A percentile compares a stretch with the other conserved stretches of the same genome.
Conservation (phyloP, 1,140 invertebrate species). For the Asbolus verrucosus region DNA sequence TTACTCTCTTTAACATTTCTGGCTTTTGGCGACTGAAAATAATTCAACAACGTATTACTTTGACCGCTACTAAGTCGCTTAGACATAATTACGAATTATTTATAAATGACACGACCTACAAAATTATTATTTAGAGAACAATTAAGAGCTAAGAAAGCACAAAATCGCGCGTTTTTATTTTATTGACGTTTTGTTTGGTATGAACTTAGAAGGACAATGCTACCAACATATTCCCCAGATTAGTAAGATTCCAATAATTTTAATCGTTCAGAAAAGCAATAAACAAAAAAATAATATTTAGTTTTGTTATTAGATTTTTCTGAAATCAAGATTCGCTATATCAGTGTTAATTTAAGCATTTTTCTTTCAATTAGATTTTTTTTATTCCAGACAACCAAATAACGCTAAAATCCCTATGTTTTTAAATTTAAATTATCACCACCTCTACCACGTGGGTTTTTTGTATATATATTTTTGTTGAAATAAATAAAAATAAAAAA, state of each 20-base stretch:
- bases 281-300: too few relatives aligned
- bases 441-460: too few relatives aligned
- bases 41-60: slow-evolving; percentile 62
- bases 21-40: slow-evolving; percentile 61
- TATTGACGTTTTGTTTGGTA: background rate
- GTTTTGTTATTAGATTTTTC: too few relatives aligned
- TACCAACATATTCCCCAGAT: background rate
- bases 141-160: background rate
- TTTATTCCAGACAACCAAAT: too few relatives aligned
- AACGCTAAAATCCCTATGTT: too few relatives aligned
- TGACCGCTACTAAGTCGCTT: slow-evolving; percentile 50
- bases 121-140: too few relatives aligned
- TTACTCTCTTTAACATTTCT: slow-evolving; percentile 38
- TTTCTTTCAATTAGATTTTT: too few relatives aligned
- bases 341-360: too few relatives aligned
- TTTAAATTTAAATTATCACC: too few relatives aligned
- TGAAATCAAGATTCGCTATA: too few relatives aligned
- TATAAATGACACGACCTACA: background rate
- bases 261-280: too few relatives aligned
- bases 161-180: slow-evolving; percentile 24
- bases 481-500: background rate
- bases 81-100: slow-evolving; percentile 40
- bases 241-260: too few relatives aligned
- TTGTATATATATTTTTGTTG: background rate
- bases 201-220: background rate